Base-by-base conservation (phyloP, 1,140 invertebrate genomes). In the Brachionus rubens region DNA sequence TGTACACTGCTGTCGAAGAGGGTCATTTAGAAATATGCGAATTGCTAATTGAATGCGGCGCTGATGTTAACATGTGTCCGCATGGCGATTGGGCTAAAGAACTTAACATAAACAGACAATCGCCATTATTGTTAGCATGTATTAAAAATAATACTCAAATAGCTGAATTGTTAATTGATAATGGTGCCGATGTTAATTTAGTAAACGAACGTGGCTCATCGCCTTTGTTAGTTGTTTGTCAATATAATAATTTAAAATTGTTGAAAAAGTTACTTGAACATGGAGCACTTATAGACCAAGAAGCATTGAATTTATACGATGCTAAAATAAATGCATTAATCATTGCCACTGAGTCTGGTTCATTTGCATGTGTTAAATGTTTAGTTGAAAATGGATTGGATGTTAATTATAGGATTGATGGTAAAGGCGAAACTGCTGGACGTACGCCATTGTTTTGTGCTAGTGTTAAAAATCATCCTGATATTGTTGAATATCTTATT, bases 1-100 rank as follows among this genome's bases (percentile, higher is more conserved):
- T 96, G 40, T 92, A 94, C 84, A 88, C 93, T 81, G 92, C 93
- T 33, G 89, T 90, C 3, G 91, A 91, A 81, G 91, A 92, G 81
- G 93, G 93, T 0, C 90, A 94, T 83, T 83, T 89, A 28, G 86
- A 88, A 46, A 91, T 94, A 16, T 54, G 59, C 36, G 7, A 77
- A 30, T 43, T 65, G n/a, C 19, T 77, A 9, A 68, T 77, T 30
- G 59, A 77, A 33, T 28, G 21, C 30, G 52, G 41, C 12, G 76
- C 76, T 19, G 28, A 77, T 24, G 76, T 77, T n/a, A 68, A 77
- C 28, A 21, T 30, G 14, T 28, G 5, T 21, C 56, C 76, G 28
- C 46, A 54, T n/a, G 68, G 68, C 33, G 68, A 72, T 10, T 72
- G 68, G 68, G 68, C 68, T 14, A 47, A 48, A 19, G 68, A 72